phyloP scores from a whole-genome alignment of 2,797 vertebrate genomes.

The Enteromius anoplus region DNA sequence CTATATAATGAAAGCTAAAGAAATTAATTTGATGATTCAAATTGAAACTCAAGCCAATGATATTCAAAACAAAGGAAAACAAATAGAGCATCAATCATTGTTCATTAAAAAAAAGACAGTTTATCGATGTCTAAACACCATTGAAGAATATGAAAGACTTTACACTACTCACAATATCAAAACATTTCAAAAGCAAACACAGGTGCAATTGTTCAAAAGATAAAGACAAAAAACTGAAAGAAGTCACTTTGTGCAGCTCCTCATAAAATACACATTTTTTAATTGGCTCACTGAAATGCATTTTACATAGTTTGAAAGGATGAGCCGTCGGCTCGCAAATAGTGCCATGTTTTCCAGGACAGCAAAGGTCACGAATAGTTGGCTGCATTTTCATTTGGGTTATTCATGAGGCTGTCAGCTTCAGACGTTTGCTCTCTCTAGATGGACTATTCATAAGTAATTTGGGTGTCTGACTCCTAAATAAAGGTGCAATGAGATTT shows the following conservation, averaged over 20 bases:
- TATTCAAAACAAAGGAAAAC: slow-evolving; percentile 2
- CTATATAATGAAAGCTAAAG: neutral
- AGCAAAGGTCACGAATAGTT: slow-evolving; percentile 57
- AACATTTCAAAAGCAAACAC: slow-evolving; percentile 11
- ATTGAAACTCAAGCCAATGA: neutral
- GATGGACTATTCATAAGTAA: slow-evolving; percentile 61
- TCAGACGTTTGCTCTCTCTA: slow-evolving; percentile 49
- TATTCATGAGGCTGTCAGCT: slow-evolving; percentile 60
- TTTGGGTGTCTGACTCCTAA: slow-evolving; percentile 53
- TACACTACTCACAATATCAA: neutral
- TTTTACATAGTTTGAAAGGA: slow-evolving; percentile 41
- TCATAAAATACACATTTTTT: neutral
- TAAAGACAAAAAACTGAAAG: neutral
- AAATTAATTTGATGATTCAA: slow-evolving; percentile 1
- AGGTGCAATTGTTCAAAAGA: slow-evolving; percentile 3
- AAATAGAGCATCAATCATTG: neutral
- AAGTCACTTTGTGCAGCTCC: neutral
- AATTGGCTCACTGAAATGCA: slow-evolving; percentile 41
- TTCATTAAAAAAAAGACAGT: neutral
- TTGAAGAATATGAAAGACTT: neutral
- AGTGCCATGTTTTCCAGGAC: slow-evolving; percentile 40
- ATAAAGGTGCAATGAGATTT: slow-evolving; percentile 54
- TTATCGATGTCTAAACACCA: slow-evolving; percentile 12
- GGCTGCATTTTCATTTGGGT: slow-evolving; percentile 54
- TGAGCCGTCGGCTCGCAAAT: slow-evolving; percentile 25